phyloP scores from a whole-genome alignment of 2,888 invertebrate species.

The Tyria jacobaeae region DNA sequence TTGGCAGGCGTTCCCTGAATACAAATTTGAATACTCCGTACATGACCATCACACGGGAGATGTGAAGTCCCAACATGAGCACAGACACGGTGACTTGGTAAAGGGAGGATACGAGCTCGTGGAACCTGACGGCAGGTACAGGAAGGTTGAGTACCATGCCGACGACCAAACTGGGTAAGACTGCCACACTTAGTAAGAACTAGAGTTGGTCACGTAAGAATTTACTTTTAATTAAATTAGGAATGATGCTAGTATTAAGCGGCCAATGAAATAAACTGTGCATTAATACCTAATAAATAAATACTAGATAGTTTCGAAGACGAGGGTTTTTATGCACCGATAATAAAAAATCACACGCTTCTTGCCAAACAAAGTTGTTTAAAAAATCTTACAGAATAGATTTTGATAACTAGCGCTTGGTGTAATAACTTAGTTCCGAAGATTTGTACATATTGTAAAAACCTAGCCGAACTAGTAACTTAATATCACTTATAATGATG shows the following conservation, averaged over 20 bases:
- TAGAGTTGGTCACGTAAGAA: not conserved
- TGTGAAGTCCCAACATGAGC: constrained; percentile 84
- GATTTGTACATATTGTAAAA: not conserved
- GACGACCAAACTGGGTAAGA: constrained; percentile 84
- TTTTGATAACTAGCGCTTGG: not conserved
- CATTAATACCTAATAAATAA: not conserved
- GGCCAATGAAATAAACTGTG: not conserved
- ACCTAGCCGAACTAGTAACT: not conserved
- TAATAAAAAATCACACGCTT: not conserved
- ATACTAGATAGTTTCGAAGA: not conserved
- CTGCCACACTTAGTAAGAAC: not conserved
- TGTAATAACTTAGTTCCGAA: constrained; percentile 9
- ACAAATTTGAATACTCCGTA: constrained; percentile 85
- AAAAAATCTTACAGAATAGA: not conserved
- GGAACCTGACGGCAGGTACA: constrained; percentile 88
- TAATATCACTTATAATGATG: not conserved
- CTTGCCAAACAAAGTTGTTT: not conserved
- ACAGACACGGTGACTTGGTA: constrained; percentile 86
- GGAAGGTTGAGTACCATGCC: constrained; percentile 89
- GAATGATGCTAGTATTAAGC: not conserved
- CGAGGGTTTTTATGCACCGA: not conserved
- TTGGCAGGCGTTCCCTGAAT: constrained; percentile 84
- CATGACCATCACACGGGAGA: constrained; percentile 86
- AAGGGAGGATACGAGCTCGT: constrained; percentile 88
- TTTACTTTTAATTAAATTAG: not conserved